Conservation (phyloP, 2,797 vertebrate species). For the Podarcis lilfordi region DNA sequence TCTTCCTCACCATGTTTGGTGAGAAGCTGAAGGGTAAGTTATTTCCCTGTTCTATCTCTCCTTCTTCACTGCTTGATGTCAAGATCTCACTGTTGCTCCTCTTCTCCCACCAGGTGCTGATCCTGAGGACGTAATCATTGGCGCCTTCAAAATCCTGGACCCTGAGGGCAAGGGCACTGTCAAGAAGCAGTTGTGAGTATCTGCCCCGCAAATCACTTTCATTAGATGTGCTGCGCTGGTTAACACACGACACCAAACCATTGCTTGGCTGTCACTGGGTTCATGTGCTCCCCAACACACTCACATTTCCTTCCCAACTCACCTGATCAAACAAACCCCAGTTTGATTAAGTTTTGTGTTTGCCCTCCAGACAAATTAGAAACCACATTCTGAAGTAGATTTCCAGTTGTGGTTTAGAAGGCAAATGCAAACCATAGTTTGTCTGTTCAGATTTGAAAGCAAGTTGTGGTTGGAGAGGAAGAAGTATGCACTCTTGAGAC, state of each 20-base stretch:
- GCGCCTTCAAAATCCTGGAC: constrained; percentile 93
- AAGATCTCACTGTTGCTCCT: not conserved
- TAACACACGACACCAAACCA: not conserved
- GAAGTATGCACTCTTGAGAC: not conserved
- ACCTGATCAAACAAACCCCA: not conserved
- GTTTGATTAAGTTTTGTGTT: not conserved
- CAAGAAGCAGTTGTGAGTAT: constrained; percentile 92
- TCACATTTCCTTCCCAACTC: not conserved
- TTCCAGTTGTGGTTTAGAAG: not conserved
- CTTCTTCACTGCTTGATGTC: not conserved
- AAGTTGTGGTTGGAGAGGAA: not conserved
- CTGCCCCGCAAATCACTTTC: not conserved
- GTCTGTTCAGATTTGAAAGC: not conserved
- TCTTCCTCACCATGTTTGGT: constrained; percentile 96
- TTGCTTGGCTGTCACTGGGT: not conserved
- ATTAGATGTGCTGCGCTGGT: not conserved
- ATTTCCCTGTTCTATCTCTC: not conserved
- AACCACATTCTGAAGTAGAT: not conserved
- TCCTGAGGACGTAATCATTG: constrained; percentile 93
- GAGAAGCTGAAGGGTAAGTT: constrained; percentile 93
- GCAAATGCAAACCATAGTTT: not conserved
- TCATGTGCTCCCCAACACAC: not conserved
- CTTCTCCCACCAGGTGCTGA: constrained; percentile 82
- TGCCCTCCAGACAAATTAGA: not conserved
- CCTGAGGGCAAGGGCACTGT: constrained; percentile 88